Conservation (phyloP, 2,888 invertebrate genomes). For the Idaea biselata region DNA sequence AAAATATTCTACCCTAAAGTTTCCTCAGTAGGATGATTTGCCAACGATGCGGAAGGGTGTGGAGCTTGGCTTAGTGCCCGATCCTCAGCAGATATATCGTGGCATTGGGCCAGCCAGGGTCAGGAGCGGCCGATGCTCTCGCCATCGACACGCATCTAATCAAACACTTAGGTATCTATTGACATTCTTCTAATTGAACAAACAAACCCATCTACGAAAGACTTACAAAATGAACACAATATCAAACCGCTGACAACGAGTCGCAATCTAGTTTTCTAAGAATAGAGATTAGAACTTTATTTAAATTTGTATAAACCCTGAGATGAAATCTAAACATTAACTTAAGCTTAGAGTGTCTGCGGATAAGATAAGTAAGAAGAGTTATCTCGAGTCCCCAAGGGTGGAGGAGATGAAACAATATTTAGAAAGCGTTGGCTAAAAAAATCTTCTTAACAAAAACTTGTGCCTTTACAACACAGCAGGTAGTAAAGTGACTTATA, state of each 20-base stretch:
- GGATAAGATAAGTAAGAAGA: slow-evolving; percentile 64
- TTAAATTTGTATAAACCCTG: slow-evolving; percentile 34
- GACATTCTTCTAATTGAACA: slow-evolving; percentile 22
- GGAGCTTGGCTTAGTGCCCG: slow-evolving; percentile 64
- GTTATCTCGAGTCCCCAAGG: slow-evolving; percentile 59
- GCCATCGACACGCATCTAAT: slow-evolving; percentile 47
- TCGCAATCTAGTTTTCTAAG: slow-evolving; percentile 5
- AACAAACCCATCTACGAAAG: slow-evolving; percentile 19
- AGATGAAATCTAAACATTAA: slow-evolving; percentile 43
- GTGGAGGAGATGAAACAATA: slow-evolving; percentile 50
- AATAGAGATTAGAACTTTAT: slow-evolving; percentile 19
- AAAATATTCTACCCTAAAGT: slow-evolving; percentile 38
- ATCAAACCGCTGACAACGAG: background rate
- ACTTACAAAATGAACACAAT: slow-evolving; percentile 9
- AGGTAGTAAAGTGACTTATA: slow-evolving; percentile 55
- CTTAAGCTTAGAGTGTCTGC: slow-evolving; percentile 47
- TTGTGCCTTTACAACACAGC: slow-evolving; percentile 53
- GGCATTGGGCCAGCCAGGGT: slow-evolving; percentile 80
- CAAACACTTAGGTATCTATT: slow-evolving; percentile 31
- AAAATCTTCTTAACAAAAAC: slow-evolving; percentile 55
- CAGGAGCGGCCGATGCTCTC: slow-evolving; percentile 77
- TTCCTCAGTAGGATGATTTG: slow-evolving; percentile 56
- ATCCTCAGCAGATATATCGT: slow-evolving; percentile 55
- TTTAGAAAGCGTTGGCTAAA: slow-evolving; percentile 57
- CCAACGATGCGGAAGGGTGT: slow-evolving; percentile 72